Evolutionary conservation across 1,140 invertebrate species (phyloP), one percentile per base, ranked within the genome.

Genomic region (Bombus turneri): DNA sequence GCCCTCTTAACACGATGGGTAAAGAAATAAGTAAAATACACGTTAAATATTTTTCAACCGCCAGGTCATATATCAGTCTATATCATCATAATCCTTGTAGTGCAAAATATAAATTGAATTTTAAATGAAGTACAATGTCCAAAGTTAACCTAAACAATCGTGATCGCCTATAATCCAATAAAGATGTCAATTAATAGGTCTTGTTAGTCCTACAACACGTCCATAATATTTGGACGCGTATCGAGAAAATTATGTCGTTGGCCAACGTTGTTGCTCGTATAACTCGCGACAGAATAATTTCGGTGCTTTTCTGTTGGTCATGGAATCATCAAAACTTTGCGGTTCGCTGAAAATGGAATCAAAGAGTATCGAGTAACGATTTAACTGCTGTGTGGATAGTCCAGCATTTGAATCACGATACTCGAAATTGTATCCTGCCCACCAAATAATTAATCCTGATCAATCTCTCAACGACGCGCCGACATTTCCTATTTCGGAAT

Each of bases 341-440:
- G 41, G 59, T 66, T 18, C 15, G 31, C 25, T 68, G 81, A 68
- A 77, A 76, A 83, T 53, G 62, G 59, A 64, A 68, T 76, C 81
- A 76, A 76, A 83, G 59, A 53, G 53, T 66, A 68, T 83, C 59
- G 71, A 83, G 37, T 53, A 28, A 62, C 72, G 81, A 75, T 83
- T 83, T 76, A 83, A 83, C 59, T 68, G 72, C 13, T 1, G 3
- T 15, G 47, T 15, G 34, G 62, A 77, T 28, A 25, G n/a, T 62
- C 31, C 31, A 66, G 2, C 5, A 22, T 5, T 43, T 41, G 31
- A 47, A 28, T 37, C 47, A 22, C 18, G 47, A 53, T 53, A 53
- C 28, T 31, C 47, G 31, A 66, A 39, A 68, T 64, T 18, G 34
- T 13, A 25, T 28, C n/a, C 37, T 4, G 15, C 41, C 37, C 31